Percentiles rank a stretch among this genome's conserved stretches.
These are phyloP conservation scores for Pachycephala philippinensis DNA, from an alignment of 2,113 vertebrate species.

Conservation along the genomic window DNA sequence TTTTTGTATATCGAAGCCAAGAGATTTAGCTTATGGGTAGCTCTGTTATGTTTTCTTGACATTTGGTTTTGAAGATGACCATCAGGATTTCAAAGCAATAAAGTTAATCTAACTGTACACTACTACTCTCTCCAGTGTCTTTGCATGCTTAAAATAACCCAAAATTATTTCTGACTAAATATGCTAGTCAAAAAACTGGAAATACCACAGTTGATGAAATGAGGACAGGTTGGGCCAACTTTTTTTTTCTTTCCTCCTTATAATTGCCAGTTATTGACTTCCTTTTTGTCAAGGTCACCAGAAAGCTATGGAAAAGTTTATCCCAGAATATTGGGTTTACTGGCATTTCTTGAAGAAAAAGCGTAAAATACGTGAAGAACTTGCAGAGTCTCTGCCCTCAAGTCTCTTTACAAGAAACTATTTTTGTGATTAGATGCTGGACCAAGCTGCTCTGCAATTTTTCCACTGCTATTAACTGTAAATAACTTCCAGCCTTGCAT, in stretches of 20 bases:
- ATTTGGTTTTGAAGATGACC: background rate
- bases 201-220: background rate
- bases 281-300: background rate
- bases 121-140: background rate
- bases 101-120: background rate
- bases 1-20: background rate
- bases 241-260: background rate
- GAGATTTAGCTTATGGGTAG: background rate
- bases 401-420: conserved; percentile 41
- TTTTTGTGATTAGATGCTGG: conserved; percentile 46
- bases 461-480: conserved; percentile 42
- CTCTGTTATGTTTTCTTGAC: background rate
- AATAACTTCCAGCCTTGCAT: conserved; percentile 24
- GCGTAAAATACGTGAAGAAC: background rate
- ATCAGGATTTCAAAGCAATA: background rate
- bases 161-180: background rate
- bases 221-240: background rate
- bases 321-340: background rate
- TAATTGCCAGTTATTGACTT: background rate
- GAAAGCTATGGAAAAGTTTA: conserved; percentile 21
- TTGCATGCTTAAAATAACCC: background rate
- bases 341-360: conserved; percentile 25
- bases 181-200: background rate
- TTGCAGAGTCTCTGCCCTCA: conserved; percentile 28
- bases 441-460: conserved; percentile 4